Percentiles rank a stretch among this genome's conserved stretches.
Conservation (phyloP, 1,140 invertebrate genomes). For the Aporrectodea caliginosa region DNA sequence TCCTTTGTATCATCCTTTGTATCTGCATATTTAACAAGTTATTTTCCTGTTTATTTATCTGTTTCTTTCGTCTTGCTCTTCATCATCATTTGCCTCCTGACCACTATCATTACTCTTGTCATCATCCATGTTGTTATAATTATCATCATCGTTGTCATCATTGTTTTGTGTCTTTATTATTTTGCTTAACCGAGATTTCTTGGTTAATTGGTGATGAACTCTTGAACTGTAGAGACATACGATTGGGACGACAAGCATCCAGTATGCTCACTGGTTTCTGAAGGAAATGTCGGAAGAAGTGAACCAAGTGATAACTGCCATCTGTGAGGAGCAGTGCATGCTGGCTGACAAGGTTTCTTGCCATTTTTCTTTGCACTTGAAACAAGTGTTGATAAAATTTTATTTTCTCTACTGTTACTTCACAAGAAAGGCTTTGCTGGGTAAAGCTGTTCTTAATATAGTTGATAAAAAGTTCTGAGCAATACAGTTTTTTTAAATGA, state of each 20-base stretch:
- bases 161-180: neutral
- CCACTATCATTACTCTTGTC: too few relatives aligned
- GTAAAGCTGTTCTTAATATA: too few relatives aligned
- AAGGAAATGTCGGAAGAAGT: conserved; percentile 99
- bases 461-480: too few relatives aligned
- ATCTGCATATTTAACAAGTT: too few relatives aligned
- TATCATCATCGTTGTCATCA: neutral
- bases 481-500: too few relatives aligned
- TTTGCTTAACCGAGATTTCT: neutral
- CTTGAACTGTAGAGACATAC: conserved; percentile 69
- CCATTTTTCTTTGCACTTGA: conserved; percentile 14
- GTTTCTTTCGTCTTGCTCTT: too few relatives aligned
- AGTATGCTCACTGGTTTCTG: conserved; percentile 94
- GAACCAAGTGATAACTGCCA: conserved; percentile 96
- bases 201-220: conserved; percentile 10
- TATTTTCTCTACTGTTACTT: too few relatives aligned
- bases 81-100: too few relatives aligned
- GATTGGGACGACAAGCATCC: conserved; percentile 88
- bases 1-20: too few relatives aligned
- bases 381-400: too few relatives aligned
- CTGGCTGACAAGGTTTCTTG: conserved; percentile 74
- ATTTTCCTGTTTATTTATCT: too few relatives aligned
- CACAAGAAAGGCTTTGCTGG: too few relatives aligned
- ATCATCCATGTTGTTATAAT: conserved; percentile 34
- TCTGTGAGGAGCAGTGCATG: conserved; percentile 93